These are phyloP conservation scores for Piprites chloris DNA, from an alignment of 2,113 vertebrate species.

Conservation along the genomic window DNA sequence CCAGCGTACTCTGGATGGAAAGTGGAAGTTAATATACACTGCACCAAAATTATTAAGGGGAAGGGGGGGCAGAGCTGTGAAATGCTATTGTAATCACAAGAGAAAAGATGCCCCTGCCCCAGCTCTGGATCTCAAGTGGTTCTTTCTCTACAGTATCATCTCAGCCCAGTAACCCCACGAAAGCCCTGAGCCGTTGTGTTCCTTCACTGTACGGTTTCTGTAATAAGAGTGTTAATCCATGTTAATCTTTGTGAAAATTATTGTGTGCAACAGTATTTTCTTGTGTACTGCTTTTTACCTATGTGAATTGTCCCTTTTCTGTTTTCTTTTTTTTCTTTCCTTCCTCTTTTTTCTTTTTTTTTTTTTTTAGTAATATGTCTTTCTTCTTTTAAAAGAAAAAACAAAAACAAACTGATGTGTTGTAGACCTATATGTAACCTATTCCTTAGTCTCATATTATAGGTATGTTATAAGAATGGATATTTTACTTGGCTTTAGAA, in stretches of 20 bases:
- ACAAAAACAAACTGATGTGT: conserved; percentile 84
- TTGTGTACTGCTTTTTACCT: conserved; percentile 82
- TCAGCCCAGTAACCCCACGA: conserved; percentile 78
- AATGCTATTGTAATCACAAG: not conserved
- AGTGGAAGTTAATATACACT: conserved; percentile 55
- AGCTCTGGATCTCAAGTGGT: conserved; percentile 24
- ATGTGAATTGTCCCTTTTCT: conserved; percentile 78
- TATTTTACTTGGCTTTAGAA: conserved; percentile 99
- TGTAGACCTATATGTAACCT: conserved; percentile 90
- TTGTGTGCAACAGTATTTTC: conserved; percentile 92
- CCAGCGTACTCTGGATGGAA: conserved; percentile 52
- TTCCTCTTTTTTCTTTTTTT: not conserved
- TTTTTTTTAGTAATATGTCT: conserved; percentile 75
- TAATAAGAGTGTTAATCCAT: conserved; percentile 86
- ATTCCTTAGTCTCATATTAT: conserved; percentile 93
- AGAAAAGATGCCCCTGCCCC: conserved; percentile 42
- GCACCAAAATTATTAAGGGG: conserved; percentile 42
- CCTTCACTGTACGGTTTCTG: conserved; percentile 88
- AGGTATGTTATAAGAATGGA: conserved; percentile 98
- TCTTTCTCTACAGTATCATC: conserved; percentile 72
- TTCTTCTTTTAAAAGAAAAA: conserved; percentile 56
- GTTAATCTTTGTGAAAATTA: conserved; percentile 90
- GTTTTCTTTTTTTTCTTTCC: conserved; percentile 73
- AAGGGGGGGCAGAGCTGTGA: not conserved
- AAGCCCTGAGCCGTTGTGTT: conserved; percentile 83